phyloP scores from a whole-genome alignment of 2,888 invertebrate species.

The Caenorhabditis japonica region DNA sequence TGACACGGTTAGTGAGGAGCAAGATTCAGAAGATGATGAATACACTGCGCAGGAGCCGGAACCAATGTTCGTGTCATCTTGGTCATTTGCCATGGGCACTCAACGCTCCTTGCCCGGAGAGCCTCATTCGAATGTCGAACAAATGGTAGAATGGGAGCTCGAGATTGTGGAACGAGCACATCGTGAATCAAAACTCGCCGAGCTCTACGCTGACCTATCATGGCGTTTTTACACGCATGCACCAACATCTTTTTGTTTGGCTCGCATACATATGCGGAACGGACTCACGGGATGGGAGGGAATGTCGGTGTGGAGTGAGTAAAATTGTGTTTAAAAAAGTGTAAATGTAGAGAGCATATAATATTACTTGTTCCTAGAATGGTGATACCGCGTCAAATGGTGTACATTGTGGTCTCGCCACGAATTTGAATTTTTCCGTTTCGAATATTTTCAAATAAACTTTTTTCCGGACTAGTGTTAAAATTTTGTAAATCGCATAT shows the following conservation, averaged over 20 bases:
- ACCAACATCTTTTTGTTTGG: slow-evolving; percentile 44
- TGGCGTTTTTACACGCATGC: slow-evolving; percentile 56
- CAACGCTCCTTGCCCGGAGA: slow-evolving; percentile 29
- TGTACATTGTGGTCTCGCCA: too few species aligned
- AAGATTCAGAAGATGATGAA: not conserved
- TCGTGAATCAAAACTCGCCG: slow-evolving; percentile 46
- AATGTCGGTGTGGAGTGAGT: slow-evolving; percentile 29
- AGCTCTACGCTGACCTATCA: slow-evolving; percentile 54
- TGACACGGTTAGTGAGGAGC: slow-evolving; percentile 2
- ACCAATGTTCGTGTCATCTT: slow-evolving; percentile 21
- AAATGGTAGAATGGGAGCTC: slow-evolving; percentile 60
- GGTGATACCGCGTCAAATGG: too few species aligned
- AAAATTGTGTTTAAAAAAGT: too few species aligned
- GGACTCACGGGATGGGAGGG: slow-evolving; percentile 35
- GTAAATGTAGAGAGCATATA: too few species aligned
- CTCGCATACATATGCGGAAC: slow-evolving; percentile 28
- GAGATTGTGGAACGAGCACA: slow-evolving; percentile 59
- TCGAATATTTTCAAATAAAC: too few species aligned
- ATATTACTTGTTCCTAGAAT: too few species aligned
- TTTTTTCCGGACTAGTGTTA: too few species aligned
- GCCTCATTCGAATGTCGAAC: slow-evolving; percentile 30
- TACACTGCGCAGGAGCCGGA: not conserved
- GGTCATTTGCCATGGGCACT: slow-evolving; percentile 36
- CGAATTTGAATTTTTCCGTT: too few species aligned
- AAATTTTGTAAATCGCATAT: too few species aligned